Percentiles rank a stretch among this genome's conserved stretches.
Conservation (phyloP, 2,113 vertebrate genomes). For the Tragulus kanchil region DNA sequence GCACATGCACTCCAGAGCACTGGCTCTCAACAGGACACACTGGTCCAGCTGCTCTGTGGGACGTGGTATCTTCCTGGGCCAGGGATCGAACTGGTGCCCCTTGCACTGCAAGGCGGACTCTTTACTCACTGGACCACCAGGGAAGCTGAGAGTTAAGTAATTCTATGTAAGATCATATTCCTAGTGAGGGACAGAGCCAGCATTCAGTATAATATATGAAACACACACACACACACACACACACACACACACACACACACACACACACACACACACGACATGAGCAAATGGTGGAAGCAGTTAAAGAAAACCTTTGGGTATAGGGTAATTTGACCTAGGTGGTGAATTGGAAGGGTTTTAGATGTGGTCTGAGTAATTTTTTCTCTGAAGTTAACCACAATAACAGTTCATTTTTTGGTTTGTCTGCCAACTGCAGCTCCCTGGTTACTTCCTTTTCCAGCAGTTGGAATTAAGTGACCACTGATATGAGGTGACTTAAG, state of each 20-base stretch:
- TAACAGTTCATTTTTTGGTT: constrained; percentile 74
- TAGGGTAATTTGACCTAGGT: constrained; percentile 77
- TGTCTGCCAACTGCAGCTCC: constrained; percentile 71
- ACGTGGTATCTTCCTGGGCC: too few relatives aligned
- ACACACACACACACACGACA: not conserved
- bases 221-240: too few relatives aligned
- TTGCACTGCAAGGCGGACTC: too few relatives aligned
- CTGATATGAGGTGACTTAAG: constrained; percentile 54
- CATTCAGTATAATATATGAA: not conserved
- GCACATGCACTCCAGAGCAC: too few relatives aligned
- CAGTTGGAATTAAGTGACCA: constrained; percentile 70
- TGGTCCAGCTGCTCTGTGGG: too few relatives aligned
- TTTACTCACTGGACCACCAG: too few relatives aligned
- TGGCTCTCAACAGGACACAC: too few relatives aligned
- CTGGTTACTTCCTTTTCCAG: constrained; percentile 72
- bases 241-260: not conserved
- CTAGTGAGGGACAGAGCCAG: not conserved
- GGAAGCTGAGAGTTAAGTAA: not conserved
- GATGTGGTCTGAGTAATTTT: constrained; percentile 79
- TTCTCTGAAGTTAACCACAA: constrained; percentile 79
- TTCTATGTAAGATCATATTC: not conserved
- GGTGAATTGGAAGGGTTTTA: constrained; percentile 71
- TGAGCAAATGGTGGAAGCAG: constrained; percentile 61
- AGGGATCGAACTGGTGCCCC: too few relatives aligned
- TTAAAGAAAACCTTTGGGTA: constrained; percentile 68